Evolutionary conservation across 2,797 vertebrate genomes (phyloP).

Genomic region (Gadopsis bispinosus): DNA sequence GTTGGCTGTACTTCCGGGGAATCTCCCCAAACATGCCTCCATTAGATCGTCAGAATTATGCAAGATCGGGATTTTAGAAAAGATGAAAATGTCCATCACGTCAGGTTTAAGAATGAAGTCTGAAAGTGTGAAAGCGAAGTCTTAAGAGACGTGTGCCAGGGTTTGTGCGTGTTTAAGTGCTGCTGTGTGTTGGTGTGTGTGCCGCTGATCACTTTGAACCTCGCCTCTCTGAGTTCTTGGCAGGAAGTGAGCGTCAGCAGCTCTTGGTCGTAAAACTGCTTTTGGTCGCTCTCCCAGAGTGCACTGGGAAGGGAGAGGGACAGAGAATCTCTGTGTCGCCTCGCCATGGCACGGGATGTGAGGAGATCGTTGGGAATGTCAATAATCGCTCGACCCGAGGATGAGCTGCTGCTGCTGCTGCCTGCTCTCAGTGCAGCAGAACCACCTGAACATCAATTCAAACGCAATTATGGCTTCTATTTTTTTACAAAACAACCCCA

Average conservation of each 20-base stretch:
- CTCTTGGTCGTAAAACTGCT: constrained; percentile 73
- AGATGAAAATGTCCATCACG: background rate
- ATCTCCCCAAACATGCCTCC: background rate
- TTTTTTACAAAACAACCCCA: background rate
- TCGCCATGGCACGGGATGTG: constrained; percentile 67
- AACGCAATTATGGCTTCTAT: background rate
- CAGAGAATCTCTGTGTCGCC: constrained; percentile 79
- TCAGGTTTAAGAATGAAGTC: background rate
- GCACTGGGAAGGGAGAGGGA: constrained; percentile 65
- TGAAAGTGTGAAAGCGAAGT: background rate
- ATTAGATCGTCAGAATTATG: fast-evolving
- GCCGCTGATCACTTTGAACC: constrained; percentile 68
- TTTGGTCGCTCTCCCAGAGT: constrained; percentile 73
- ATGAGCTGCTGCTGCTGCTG: constrained; percentile 52
- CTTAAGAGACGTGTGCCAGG: background rate
- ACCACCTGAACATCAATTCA: constrained; percentile 30
- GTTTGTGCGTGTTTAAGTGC: constrained; percentile 8
- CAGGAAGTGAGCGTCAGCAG: constrained; percentile 74
- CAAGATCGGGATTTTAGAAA: fast-evolving
- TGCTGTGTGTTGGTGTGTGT: constrained; percentile 33
- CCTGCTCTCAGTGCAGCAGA: constrained; percentile 26
- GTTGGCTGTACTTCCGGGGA: background rate
- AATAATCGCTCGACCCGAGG: constrained; percentile 61
- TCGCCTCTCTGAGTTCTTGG: constrained; percentile 63
- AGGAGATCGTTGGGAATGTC: constrained; percentile 70